Evolutionary conservation across 2,888 invertebrate species (phyloP).

Genomic region (Volucella bombylans): DNA sequence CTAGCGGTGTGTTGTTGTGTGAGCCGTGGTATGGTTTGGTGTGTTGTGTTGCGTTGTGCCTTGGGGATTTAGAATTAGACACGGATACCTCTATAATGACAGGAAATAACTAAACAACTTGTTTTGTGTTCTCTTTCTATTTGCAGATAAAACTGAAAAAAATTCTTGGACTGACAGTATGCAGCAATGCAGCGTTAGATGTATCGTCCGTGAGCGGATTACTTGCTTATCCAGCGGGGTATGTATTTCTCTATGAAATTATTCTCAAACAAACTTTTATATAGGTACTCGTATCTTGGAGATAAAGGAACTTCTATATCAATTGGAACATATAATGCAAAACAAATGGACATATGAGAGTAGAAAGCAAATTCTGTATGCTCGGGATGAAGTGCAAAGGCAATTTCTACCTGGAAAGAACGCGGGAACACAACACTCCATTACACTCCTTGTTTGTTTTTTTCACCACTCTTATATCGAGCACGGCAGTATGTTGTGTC

Average conservation of each 20-base stretch:
- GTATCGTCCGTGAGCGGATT: conserved; percentile 93
- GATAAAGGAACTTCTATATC: too few relatives aligned
- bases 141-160: conserved; percentile 96
- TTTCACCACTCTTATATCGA: too few relatives aligned
- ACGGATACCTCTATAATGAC: conserved; percentile 9
- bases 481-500: too few relatives aligned
- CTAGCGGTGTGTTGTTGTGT: neutral
- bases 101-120: conserved; percentile 55
- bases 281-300: too few relatives aligned
- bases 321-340: too few relatives aligned
- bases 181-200: conserved; percentile 95
- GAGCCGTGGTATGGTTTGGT: neutral
- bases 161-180: conserved; percentile 96
- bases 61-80: too few relatives aligned
- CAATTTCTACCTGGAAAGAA: too few relatives aligned
- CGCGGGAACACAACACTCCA: too few relatives aligned
- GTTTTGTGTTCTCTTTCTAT: conserved; percentile 76
- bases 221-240: conserved; percentile 98
- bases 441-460: too few relatives aligned
- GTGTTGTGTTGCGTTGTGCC: neutral
- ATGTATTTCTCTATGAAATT: conserved; percentile 82
- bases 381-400: too few relatives aligned
- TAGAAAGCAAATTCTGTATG: too few relatives aligned
- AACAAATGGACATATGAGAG: too few relatives aligned
- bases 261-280: conserved; percentile 2